Conservation (phyloP, 2,797 vertebrate genomes). For the Clarias laeviceps region DNA sequence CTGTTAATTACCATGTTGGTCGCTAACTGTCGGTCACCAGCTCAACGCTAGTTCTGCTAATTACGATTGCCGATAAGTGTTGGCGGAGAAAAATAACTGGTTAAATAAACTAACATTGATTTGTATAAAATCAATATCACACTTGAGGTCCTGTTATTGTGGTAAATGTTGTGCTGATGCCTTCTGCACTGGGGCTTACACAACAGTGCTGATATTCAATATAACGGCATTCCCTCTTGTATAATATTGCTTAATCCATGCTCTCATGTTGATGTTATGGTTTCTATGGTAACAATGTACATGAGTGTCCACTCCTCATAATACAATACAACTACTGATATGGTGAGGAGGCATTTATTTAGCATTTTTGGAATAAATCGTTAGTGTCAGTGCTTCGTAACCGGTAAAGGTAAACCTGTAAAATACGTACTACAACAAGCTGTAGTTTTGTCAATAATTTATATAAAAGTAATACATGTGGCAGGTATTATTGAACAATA, state of each 20-base stretch:
- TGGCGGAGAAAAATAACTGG: too few relatives aligned
- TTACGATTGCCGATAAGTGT: too few relatives aligned
- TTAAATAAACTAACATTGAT: too few relatives aligned
- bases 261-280: neutral
- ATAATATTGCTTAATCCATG: neutral
- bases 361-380: neutral
- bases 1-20: too few relatives aligned
- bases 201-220: too few relatives aligned
- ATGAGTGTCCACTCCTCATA: neutral
- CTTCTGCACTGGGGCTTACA: too few relatives aligned
- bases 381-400: neutral
- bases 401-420: neutral
- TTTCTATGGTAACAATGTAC: neutral
- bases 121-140: too few relatives aligned
- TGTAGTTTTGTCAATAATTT: neutral
- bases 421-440: neutral
- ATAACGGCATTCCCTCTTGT: too few relatives aligned
- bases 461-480: neutral
- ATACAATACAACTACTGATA: neutral
- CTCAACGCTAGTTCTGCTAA: too few relatives aligned
- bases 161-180: too few relatives aligned
- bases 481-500: neutral
- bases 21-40: too few relatives aligned
- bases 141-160: too few relatives aligned
- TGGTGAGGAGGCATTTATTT: neutral